phyloP scores from a whole-genome alignment of 1,140 invertebrate species.

The roundworm (Caenorhabditis elegans) region WBcel235 BX284605.5:10833001-10833500 shows the following conservation, averaged over 20 bases:
- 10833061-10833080: slow-evolving; percentile 9
- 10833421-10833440: background rate
- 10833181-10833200: too few species aligned
- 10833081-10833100: slow-evolving; percentile 16
- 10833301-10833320: background rate
- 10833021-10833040: background rate
- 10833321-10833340: slow-evolving; percentile 30
- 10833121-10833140: background rate
- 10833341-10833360: slow-evolving; percentile 31
- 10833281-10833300: background rate
- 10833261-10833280: background rate
- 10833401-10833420: background rate
- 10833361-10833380: background rate
- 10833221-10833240: slow-evolving; percentile 28
- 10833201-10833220: background rate
- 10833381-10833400: background rate
- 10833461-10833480: background rate
- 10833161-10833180: background rate
- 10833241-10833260: background rate
- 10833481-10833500: background rate
- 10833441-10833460: background rate
- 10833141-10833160: background rate
- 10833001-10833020: background rate
- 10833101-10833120: background rate
- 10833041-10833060: slow-evolving; percentile 10